These are phyloP conservation scores for Apodemus agrarius DNA, from an alignment of 2,797 vertebrate species.

Conservation along the genomic window DNA sequence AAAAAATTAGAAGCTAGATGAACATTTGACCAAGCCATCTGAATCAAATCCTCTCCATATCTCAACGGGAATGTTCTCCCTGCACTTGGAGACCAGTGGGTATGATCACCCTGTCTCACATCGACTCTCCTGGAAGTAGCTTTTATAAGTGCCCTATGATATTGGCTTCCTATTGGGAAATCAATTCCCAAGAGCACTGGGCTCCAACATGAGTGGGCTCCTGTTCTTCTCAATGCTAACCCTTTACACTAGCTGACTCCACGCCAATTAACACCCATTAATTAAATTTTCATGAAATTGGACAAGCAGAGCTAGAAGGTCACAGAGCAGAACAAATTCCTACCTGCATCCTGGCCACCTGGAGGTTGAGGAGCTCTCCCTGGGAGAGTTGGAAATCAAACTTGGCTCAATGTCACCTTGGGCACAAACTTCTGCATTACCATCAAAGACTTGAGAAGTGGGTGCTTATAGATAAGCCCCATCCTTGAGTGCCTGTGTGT, in stretches of 20 bases:
- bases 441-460: neutral
- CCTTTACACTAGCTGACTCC: neutral
- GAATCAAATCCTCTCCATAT: neutral
- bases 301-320: conserved; percentile 25
- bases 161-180: neutral
- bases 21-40: neutral
- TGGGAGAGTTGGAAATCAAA: neutral
- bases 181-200: neutral
- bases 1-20: neutral
- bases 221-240: neutral
- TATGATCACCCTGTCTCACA: neutral
- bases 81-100: neutral
- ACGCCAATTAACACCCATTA: conserved; percentile 63
- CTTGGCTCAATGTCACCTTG: neutral
- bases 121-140: neutral
- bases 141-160: no score
- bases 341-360: neutral
- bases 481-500: no score
- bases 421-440: neutral
- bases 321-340: conserved; percentile 65
- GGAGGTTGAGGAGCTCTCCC: neutral
- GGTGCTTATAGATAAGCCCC: neutral
- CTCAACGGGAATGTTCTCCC: neutral
- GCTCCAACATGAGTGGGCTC: neutral
- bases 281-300: conserved; percentile 66